Conservation (phyloP, 2,113 vertebrate genomes). For the Centropus bengalensis region DNA sequence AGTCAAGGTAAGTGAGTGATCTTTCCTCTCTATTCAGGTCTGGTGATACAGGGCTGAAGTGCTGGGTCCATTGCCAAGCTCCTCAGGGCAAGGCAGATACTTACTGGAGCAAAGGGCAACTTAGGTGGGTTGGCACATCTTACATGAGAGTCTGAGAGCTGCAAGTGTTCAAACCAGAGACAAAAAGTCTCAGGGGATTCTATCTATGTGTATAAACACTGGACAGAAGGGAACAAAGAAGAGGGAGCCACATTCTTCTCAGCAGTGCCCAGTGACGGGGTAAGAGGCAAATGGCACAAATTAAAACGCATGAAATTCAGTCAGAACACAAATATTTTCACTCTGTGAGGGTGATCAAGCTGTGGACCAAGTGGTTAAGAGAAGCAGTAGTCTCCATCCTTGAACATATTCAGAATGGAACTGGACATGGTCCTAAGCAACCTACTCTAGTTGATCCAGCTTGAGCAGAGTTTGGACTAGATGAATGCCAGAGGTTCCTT, state of each 20-base stretch:
- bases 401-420: background rate
- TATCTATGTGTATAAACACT: background rate
- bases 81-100: background rate
- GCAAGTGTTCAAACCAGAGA: background rate
- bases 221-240: background rate
- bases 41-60: background rate
- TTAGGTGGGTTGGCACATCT: background rate
- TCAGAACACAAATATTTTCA: background rate
- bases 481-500: background rate
- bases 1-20: background rate
- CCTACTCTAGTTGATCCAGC: background rate
- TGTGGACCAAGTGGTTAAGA: background rate
- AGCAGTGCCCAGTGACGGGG: background rate
- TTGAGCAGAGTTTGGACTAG: background rate
- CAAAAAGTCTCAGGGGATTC: background rate
- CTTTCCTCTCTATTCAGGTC: background rate
- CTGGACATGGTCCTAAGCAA: background rate
- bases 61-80: background rate
- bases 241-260: background rate
- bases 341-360: background rate
- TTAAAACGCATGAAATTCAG: background rate
- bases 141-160: background rate
- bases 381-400: background rate
- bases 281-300: background rate
- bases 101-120: background rate